These are phyloP conservation scores for Cinclus mexicanus DNA, from an alignment of 2,113 vertebrate species.

Conservation along the genomic window DNA sequence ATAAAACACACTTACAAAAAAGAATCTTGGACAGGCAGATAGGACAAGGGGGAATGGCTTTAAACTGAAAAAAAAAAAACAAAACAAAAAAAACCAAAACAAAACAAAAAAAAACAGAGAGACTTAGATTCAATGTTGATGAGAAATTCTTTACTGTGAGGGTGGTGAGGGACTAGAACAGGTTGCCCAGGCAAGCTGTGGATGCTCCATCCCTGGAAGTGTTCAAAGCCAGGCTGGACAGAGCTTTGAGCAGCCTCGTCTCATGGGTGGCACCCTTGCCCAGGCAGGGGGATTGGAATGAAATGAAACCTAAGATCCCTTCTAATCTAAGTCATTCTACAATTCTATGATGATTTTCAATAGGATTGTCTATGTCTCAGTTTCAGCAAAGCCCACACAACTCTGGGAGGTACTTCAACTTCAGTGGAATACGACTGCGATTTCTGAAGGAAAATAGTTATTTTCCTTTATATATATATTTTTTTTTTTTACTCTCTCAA, in stretches of 20 bases:
- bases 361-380: not conserved
- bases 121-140: not conserved
- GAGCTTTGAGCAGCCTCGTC: not conserved
- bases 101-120: not conserved
- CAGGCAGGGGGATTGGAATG: not conserved
- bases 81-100: too few species aligned
- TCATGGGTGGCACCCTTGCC: not conserved
- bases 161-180: not conserved
- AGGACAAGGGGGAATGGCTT: not conserved
- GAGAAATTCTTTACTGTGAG: not conserved
- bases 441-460: not conserved
- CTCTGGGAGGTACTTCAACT: not conserved
- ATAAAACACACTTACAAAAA: not conserved
- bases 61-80: not conserved
- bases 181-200: not conserved
- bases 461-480: not conserved
- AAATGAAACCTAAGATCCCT: not conserved
- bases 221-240: rapidly evolving
- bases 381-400: not conserved
- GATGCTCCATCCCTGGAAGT: not conserved
- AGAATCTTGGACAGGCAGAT: not conserved
- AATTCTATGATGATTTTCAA: not conserved
- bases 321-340: not conserved
- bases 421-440: rapidly evolving
- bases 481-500: not conserved